phyloP scores from a whole-genome alignment of 1,140 invertebrate species.

The Mylabris phalerata region DNA sequence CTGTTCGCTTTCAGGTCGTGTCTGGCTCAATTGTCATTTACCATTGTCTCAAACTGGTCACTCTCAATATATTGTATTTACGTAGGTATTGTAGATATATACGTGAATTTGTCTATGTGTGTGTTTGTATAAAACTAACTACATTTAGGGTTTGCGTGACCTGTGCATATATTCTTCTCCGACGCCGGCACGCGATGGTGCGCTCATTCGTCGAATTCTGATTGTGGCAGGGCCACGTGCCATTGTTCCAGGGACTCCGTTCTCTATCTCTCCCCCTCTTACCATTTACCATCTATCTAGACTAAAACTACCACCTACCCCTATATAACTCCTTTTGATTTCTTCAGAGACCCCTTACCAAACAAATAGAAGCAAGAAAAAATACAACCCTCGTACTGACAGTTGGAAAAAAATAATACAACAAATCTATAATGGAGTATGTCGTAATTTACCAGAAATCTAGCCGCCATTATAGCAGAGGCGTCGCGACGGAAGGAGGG shows the following conservation, averaged over 20 bases:
- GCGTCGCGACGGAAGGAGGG: constrained; percentile 25
- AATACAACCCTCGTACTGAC: not conserved
- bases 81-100: not conserved
- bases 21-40: constrained; percentile 25
- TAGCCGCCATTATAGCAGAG: constrained; percentile 15
- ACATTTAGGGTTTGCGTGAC: constrained; percentile 33
- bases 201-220: constrained; percentile 29
- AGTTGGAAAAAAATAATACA: not conserved
- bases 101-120: not conserved
- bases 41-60: constrained; percentile 20
- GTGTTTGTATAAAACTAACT: constrained; percentile 18
- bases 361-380: not conserved
- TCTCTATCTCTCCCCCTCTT: not conserved
- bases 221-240: constrained; percentile 34
- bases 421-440: too few relatives aligned
- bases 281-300: not conserved
- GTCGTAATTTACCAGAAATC: not conserved
- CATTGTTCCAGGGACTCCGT: constrained; percentile 26
- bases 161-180: constrained; percentile 29
- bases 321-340: constrained; percentile 2
- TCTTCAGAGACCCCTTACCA: not conserved
- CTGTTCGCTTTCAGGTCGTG: too few relatives aligned
- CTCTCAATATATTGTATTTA: not conserved
- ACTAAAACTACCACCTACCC: not conserved
- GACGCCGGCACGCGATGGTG: constrained; percentile 22